Evolutionary conservation across 2,797 vertebrate species (phyloP).

Genomic region (Sebastes paucispinis): DNA sequence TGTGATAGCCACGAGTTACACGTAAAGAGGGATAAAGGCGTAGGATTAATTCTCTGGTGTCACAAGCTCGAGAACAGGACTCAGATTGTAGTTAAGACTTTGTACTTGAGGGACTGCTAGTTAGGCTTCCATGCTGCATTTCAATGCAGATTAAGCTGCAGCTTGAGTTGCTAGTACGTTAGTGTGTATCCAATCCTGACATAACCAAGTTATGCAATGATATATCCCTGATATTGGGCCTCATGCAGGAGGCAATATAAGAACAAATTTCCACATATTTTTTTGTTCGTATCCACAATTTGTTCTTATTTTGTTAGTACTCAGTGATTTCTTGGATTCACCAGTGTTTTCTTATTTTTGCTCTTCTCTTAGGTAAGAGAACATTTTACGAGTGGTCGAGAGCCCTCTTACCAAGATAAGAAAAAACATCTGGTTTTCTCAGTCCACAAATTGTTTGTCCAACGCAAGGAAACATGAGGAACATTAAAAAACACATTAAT

Average conservation of each 20-base stretch:
- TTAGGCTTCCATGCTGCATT: constrained; percentile 25
- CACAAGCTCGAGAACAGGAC: constrained; percentile 45
- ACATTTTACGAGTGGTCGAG: no score
- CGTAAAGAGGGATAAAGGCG: constrained; percentile 49
- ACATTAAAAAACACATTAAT: no score
- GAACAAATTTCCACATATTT: fast-evolving
- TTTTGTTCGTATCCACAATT: no score
- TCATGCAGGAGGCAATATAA: no score
- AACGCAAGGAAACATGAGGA: no score
- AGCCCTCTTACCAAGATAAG: no score
- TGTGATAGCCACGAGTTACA: constrained; percentile 51
- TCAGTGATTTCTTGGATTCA: no score
- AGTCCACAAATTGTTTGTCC: no score
- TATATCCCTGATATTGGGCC: not conserved
- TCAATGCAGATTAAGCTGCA: constrained; percentile 44
- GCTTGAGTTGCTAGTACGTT: not conserved
- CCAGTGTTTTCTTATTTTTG: no score
- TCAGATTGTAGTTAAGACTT: constrained; percentile 39
- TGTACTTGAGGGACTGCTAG: constrained; percentile 21
- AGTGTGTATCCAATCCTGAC: constrained; percentile 1
- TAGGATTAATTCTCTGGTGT: constrained; percentile 46
- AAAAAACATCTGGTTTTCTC: no score
- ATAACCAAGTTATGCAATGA: constrained; percentile 25
- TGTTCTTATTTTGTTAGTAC: no score
- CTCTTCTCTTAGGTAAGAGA: no score